Base-by-base conservation (phyloP, 2,888 invertebrate species). In the Craniophora ligustri region DNA sequence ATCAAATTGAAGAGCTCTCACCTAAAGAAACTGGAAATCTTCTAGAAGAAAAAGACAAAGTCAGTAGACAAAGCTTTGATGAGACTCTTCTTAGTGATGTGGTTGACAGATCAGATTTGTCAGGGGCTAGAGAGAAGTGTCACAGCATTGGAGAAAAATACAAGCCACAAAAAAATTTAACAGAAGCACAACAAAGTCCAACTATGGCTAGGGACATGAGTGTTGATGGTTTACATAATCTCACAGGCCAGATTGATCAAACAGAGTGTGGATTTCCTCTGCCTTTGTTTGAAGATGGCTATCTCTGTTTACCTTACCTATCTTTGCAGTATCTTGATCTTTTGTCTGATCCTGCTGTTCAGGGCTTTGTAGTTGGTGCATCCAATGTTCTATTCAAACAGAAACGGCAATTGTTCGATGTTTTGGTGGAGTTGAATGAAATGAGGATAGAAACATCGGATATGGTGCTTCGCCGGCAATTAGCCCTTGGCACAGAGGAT, bases 381-480 rank as follows among this genome's bases (percentile, higher is more conserved):
- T 99, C 99, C 11, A 99, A 99, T 93, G 97, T 98, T n/a, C 93
- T 99, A 28, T 99, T 99, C 85, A 98, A 98, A 84, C 99, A 99
- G 86, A 98, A 98, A 81, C 95, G 97, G 60, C 97, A 98, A 78
- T 89, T 99, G 41, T 97, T 98, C 61, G 99, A 99, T 89, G 98
- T 98, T 13, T 89, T 99, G 47, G 96, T 99, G 2, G 98, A 98
- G 92, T 95, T 98, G 47, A 98, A 97, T 84, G 97, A 96, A 69
- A 96, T 96, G 68, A 95, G 97, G 81, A 96, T 99, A 81, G 98
- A 99, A 81, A 95, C 95, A 2, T 94, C 95, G 28, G 98, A 98
- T 85, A 89, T 96, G 48, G 96, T 97, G 62, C 89, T 99, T 55
- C 95, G 97, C 67, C 95, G 97, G 66, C 96, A 97, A 79, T 89